A percentile compares a stretch with the other conserved stretches of the same genome.
These are phyloP conservation scores for Eilema caniola DNA, from an alignment of 2,888 invertebrate species.

Conservation along the genomic window DNA sequence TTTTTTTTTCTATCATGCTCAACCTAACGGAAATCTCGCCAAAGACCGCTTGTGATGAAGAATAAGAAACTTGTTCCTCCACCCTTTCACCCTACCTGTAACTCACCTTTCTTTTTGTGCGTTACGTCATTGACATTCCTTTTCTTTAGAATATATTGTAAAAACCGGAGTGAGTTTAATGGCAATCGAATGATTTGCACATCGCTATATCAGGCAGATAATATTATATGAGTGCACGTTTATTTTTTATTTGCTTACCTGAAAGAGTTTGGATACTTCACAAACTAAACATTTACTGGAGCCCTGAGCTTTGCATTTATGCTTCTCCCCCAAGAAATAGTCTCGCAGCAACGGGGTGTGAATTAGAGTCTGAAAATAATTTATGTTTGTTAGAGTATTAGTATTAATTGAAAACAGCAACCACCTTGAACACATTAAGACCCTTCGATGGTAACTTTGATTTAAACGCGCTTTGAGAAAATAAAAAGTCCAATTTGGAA, in stretches of 20 bases:
- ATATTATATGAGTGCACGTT: background rate
- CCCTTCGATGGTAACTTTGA: too few relatives aligned
- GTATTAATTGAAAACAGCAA: too few relatives aligned
- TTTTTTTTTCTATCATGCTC: too few relatives aligned
- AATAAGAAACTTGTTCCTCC: too few relatives aligned
- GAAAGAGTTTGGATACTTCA: conserved; percentile 97
- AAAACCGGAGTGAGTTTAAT: background rate
- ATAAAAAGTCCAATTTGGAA: too few relatives aligned
- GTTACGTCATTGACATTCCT: background rate
- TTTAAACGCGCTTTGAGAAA: too few relatives aligned
- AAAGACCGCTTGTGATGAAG: too few relatives aligned
- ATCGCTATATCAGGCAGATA: too few relatives aligned
- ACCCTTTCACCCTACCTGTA: background rate
- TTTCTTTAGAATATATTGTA: background rate
- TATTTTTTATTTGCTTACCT: conserved; percentile 85
- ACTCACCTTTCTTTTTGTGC: background rate
- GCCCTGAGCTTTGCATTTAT: conserved; percentile 92
- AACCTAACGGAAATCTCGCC: too few relatives aligned
- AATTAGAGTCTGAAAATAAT: conserved; percentile 90
- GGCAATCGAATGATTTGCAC: too few relatives aligned
- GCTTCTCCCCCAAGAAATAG: conserved; percentile 97
- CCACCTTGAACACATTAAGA: too few relatives aligned
- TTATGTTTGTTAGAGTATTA: background rate
- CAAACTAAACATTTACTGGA: conserved; percentile 96
- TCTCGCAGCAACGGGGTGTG: conserved; percentile 98